Percentiles rank a stretch among this genome's conserved stretches.
Conservation (phyloP, 1,140 invertebrate species). For the Solenopsis invicta region DNA sequence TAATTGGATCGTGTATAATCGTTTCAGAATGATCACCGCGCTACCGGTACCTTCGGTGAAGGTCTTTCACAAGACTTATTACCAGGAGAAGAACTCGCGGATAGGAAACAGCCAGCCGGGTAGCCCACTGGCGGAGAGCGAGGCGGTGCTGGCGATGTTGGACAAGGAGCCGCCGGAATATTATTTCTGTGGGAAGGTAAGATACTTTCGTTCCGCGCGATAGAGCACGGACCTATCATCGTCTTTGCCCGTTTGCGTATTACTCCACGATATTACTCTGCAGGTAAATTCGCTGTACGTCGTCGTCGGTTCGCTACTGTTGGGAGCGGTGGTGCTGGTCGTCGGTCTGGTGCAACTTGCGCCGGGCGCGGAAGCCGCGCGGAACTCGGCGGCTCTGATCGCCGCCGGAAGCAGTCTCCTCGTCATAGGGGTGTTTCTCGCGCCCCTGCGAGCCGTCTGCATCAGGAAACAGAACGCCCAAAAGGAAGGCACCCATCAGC, state of each 20-base stretch:
- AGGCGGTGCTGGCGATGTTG: constrained; percentile 80
- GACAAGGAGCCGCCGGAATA: constrained; percentile 88
- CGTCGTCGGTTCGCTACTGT: constrained; percentile 91
- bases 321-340: constrained; percentile 92
- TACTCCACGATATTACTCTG: constrained; percentile 45
- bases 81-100: constrained; percentile 83
- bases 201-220: too few relatives aligned
- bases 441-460: constrained; percentile 82
- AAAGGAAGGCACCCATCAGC: constrained; percentile 84
- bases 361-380: constrained; percentile 92
- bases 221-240: too few relatives aligned
- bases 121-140: constrained; percentile 83
- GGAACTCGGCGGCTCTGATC: constrained; percentile 91
- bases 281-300: constrained; percentile 92
- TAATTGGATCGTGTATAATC: too few relatives aligned
- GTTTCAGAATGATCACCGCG: constrained; percentile 85
- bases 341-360: constrained; percentile 93
- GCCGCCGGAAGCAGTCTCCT: constrained; percentile 89
- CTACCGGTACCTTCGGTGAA: constrained; percentile 85
- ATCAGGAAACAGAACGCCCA: constrained; percentile 82
- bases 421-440: constrained; percentile 79
- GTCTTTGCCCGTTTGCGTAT: too few relatives aligned
- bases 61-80: constrained; percentile 86
- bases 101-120: constrained; percentile 83
- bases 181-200: constrained; percentile 91